Percentiles rank a stretch among this genome's conserved stretches.
phyloP scores from a whole-genome alignment of 2,113 vertebrate species.

The Odocoileus virginianus region DNA sequence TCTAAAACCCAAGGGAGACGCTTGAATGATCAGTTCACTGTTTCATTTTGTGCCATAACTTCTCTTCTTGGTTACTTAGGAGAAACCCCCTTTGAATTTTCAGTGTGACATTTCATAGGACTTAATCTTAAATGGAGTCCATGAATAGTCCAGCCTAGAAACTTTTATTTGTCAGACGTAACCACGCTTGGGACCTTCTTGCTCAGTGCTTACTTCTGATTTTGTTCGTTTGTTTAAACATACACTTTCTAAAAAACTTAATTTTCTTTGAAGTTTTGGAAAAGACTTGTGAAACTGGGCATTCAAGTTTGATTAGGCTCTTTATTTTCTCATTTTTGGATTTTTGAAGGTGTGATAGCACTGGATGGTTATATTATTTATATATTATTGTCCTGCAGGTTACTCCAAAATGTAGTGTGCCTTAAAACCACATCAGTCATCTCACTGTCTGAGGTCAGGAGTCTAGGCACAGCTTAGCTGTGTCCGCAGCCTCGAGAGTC shows the following conservation, averaged over 20 bases:
- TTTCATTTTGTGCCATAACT: not conserved
- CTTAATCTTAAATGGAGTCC: not conserved
- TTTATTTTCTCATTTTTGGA: not conserved
- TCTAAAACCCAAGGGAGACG: not conserved
- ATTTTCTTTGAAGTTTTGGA: slow-evolving; percentile 30
- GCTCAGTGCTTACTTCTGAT: not conserved
- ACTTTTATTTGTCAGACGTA: not conserved
- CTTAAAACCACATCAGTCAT: not conserved
- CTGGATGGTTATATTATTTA: not conserved
- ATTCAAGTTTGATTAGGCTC: not conserved
- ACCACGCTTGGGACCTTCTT: not conserved
- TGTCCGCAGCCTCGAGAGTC: not conserved
- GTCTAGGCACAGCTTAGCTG: not conserved
- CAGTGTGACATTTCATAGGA: not conserved
- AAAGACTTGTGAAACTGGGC: not conserved
- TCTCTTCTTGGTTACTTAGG: not conserved
- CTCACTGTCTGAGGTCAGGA: not conserved
- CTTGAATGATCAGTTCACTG: not conserved
- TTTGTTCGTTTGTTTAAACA: not conserved
- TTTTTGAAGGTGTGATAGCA: not conserved
- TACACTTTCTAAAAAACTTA: not conserved
- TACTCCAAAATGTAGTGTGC: not conserved
- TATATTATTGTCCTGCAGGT: not conserved
- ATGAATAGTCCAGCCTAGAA: not conserved
- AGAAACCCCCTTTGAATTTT: not conserved